Percentiles rank a stretch among this genome's conserved stretches.
These are phyloP conservation scores for Ptilodon capucinus DNA, from an alignment of 2,888 invertebrate species.

Conservation along the genomic window DNA sequence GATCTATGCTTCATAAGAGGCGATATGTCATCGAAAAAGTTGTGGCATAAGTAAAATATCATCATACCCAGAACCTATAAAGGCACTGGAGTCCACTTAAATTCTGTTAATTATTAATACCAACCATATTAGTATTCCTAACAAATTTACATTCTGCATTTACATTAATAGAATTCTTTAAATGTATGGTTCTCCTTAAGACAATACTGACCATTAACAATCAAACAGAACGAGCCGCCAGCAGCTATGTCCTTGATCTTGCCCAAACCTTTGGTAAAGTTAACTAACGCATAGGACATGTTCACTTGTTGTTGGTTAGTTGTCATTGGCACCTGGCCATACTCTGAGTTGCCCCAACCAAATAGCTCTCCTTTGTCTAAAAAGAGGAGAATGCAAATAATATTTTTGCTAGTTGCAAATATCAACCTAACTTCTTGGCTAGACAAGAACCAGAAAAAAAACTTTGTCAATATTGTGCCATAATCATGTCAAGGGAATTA, in stretches of 20 bases:
- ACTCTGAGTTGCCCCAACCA: conserved; percentile 99
- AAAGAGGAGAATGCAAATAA: conserved; percentile 17
- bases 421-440: too few species aligned
- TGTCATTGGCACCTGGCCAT: conserved; percentile 88
- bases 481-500: too few species aligned
- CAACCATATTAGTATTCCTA: too few species aligned
- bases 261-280: conserved; percentile 86
- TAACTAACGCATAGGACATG: conserved; percentile 84
- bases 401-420: too few species aligned
- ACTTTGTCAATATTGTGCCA: too few species aligned
- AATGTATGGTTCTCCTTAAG: too few species aligned
- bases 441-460: too few species aligned
- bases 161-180: too few species aligned
- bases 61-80: too few species aligned
- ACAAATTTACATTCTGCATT: too few species aligned
- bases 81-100: too few species aligned
- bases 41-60: background rate
- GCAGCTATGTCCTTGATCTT: conserved; percentile 90
- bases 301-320: conserved; percentile 86
- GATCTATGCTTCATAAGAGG: background rate
- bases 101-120: too few species aligned
- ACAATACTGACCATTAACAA: conserved; percentile 88
- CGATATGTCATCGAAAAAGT: background rate
- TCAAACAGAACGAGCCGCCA: conserved; percentile 93
- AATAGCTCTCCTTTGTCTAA: conserved; percentile 94